These are phyloP conservation scores for Harpagifer antarcticus DNA, from an alignment of 2,797 vertebrate species.

Conservation along the genomic window DNA sequence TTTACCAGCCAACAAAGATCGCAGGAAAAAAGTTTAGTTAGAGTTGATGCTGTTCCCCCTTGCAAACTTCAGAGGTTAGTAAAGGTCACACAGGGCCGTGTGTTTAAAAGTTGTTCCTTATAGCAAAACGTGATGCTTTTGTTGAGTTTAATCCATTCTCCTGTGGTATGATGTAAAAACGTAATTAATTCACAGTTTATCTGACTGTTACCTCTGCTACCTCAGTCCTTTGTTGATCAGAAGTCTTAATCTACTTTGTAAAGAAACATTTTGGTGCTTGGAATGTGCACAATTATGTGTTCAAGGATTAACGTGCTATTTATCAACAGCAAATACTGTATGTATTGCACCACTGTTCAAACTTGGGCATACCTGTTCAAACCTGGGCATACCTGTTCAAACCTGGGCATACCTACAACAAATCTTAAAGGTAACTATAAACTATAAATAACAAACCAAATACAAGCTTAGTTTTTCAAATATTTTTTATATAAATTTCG, in stretches of 20 bases:
- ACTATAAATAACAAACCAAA: too few species aligned
- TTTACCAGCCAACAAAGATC: neutral
- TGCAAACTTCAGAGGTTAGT: constrained; percentile 3
- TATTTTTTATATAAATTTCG: too few species aligned
- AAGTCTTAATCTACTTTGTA: neutral
- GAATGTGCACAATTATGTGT: neutral
- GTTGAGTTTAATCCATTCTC: neutral
- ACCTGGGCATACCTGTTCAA: too few species aligned
- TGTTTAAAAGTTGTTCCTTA: neutral
- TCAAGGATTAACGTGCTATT: neutral
- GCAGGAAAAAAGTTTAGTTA: neutral
- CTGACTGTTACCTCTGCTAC: constrained; percentile 6
- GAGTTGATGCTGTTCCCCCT: neutral
- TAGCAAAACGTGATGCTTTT: neutral
- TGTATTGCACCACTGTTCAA: too few species aligned
- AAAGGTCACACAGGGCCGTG: neutral
- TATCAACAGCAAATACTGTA: neutral
- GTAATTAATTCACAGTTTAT: constrained; percentile 12
- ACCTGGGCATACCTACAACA: too few species aligned
- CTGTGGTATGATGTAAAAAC: neutral
- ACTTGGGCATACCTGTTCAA: too few species aligned
- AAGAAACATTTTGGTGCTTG: neutral
- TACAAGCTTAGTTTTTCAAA: too few species aligned
- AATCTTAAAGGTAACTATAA: too few species aligned
- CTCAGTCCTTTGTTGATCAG: constrained; percentile 3